Base-by-base conservation (phyloP, 92 coral and sea anemone genomes). In the Diadumene lineata region DNA sequence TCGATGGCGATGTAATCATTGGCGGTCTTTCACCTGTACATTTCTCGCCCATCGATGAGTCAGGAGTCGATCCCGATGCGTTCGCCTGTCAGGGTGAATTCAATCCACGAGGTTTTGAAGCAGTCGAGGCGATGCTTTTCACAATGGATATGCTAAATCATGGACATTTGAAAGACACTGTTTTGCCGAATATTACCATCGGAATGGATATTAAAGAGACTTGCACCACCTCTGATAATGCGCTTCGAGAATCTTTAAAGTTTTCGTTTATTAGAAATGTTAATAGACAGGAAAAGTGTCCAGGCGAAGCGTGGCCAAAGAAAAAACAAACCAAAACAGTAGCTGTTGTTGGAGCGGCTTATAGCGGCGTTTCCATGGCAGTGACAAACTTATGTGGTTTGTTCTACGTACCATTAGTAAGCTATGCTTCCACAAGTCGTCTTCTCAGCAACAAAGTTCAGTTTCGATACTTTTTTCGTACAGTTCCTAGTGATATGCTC, bases 21-120 rank as follows among this genome's bases (percentile, higher is more conserved):
- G 97, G 97, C 19, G 98, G 98, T 19, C 79, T 93, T 24, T 93
- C 96, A 17, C 89, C 97, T 0, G 90, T 93, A 63, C 98, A 93
- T 64, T 91, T 92, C 56, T 84, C 96, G n/a, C 92, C 96, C 1
- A 88, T 92, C 24, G 87, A 74, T 22, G 87, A 83, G 43, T 89
- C 88, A 66, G 69, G 77, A 11, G 80, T 68, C 10, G 85, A 91
- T 30, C 92, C 92, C 10, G 81, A 86, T 33, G 77, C 83, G 28
- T 82, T 79, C 26, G 64, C 84, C 11, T 80, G 89, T 56, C 88
- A 88, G 22, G 96, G 96, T 16, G 68, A 81, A n/a, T 77, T 90
- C 33, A 90, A 90, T 48, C 86, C 92, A 21, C 84, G 96, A 43
- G 96, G 96, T 1, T 90, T 90, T 38, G 96, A 90, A 83, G 96